phyloP scores from a whole-genome alignment of 1,140 invertebrate genomes.

The Trichonephila inaurata region DNA sequence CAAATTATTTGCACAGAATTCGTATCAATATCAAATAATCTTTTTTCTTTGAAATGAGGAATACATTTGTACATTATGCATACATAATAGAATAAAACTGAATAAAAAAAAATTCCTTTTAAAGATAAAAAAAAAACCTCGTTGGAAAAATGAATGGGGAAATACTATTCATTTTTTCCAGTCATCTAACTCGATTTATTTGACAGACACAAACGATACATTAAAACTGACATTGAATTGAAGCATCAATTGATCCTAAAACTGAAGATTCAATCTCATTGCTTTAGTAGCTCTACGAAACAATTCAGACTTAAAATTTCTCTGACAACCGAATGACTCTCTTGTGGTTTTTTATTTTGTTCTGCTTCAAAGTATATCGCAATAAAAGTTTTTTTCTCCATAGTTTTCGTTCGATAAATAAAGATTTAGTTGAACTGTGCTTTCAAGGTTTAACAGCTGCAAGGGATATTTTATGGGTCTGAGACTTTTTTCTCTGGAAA shows the following conservation, averaged over 20 bases:
- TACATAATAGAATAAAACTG: too few species aligned
- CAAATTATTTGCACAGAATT: too few species aligned
- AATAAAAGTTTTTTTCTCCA: background rate
- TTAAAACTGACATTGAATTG: background rate
- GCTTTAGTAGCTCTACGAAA: background rate
- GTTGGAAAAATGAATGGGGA: background rate
- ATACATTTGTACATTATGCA: too few species aligned
- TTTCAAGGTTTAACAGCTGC: background rate
- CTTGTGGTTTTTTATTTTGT: background rate
- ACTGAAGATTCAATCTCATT: background rate
- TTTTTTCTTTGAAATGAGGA: too few species aligned
- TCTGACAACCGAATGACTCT: slow-evolving; percentile 25
- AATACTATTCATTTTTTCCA: background rate
- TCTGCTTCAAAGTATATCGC: background rate
- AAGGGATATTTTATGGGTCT: slow-evolving; percentile 4
- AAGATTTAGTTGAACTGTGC: background rate
- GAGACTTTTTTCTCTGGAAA: background rate
- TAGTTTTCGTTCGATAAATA: background rate
- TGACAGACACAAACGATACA: background rate
- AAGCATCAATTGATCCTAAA: background rate
- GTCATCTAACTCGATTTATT: background rate
- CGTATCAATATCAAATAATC: too few species aligned
- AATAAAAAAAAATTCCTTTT: background rate
- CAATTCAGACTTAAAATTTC: background rate
- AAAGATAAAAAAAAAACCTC: background rate